Evolutionary conservation across 2,113 vertebrate genomes (phyloP).

Genomic region (Triplophysa tibetana): DNA sequence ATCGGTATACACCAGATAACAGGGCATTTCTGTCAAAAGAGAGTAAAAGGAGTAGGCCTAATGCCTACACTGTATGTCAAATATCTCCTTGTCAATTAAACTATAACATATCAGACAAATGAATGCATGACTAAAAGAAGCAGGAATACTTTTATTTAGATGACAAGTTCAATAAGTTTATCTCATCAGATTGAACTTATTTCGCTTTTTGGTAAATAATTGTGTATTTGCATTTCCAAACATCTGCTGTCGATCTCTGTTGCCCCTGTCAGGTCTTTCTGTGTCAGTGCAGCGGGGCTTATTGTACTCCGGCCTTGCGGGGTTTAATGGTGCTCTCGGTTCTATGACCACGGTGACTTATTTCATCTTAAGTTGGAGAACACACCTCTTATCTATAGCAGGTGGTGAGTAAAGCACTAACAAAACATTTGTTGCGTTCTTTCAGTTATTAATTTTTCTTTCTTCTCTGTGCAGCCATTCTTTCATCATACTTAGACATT

Average conservation of each 20-base stretch:
- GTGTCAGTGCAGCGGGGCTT: constrained; percentile 61
- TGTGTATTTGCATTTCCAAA: too few relatives aligned
- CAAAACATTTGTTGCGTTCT: background rate
- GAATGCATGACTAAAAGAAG: too few relatives aligned
- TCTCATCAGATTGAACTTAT: too few relatives aligned
- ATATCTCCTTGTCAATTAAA: too few relatives aligned
- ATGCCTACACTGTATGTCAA: too few relatives aligned
- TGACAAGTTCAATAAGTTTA: too few relatives aligned
- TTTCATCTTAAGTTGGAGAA: constrained; percentile 73
- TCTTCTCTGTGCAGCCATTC: constrained; percentile 60
- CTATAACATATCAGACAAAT: too few relatives aligned
- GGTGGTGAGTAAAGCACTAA: constrained; percentile 62
- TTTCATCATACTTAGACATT: constrained; percentile 72
- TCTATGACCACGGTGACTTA: constrained; percentile 73
- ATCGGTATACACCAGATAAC: background rate
- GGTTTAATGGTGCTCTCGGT: constrained; percentile 76
- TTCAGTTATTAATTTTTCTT: background rate
- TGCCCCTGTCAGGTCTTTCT: constrained; percentile 66
- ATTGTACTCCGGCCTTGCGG: constrained; percentile 69
- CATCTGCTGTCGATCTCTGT: constrained; percentile 21
- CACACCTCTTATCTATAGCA: constrained; percentile 68
- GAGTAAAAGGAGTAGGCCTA: too few relatives aligned
- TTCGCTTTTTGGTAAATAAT: background rate
- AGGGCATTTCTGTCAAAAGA: background rate
- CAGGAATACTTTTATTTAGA: too few relatives aligned